Conservation (phyloP, 2,113 vertebrate genomes). For the Cardinalis cardinalis region DNA sequence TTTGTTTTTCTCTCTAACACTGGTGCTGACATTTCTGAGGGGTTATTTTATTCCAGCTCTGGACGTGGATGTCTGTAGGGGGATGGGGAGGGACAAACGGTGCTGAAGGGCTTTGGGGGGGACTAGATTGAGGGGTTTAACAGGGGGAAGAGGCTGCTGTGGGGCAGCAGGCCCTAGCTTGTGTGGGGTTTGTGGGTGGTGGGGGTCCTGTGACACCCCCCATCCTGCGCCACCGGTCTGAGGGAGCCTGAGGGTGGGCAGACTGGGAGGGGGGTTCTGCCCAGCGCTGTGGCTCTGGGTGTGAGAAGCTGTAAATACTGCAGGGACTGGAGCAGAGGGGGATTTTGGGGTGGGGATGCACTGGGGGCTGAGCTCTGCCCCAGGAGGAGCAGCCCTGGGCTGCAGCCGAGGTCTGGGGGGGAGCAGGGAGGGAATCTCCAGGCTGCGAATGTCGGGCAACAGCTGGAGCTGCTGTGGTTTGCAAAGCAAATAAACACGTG, state of each 20-base stretch:
- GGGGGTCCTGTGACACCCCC: not conserved
- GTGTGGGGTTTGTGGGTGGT: not conserved
- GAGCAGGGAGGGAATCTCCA: not conserved
- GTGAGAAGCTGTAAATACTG: not conserved
- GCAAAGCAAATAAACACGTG: conserved; percentile 19
- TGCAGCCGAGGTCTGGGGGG: not conserved
- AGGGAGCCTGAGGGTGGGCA: not conserved
- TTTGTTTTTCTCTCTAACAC: not conserved
- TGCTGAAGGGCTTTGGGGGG: not conserved
- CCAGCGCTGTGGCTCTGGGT: not conserved
- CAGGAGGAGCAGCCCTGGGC: not conserved
- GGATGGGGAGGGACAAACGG: not conserved
- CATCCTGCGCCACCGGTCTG: not conserved
- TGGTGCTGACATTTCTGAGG: conserved; percentile 1
- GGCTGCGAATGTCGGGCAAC: not conserved
- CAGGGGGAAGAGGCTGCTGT: not conserved
- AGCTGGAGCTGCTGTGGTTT: not conserved
- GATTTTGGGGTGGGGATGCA: not conserved
- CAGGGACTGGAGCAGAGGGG: not conserved
- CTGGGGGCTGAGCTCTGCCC: not conserved
- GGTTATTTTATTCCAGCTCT: not conserved
- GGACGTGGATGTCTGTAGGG: not conserved
- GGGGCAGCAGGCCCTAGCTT: not conserved
- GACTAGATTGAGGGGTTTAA: not conserved
- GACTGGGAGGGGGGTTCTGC: not conserved